Percentiles rank a stretch among this genome's conserved stretches.
phyloP scores from a whole-genome alignment of 2,888 invertebrate species.

The Epinotia bilunana region DNA sequence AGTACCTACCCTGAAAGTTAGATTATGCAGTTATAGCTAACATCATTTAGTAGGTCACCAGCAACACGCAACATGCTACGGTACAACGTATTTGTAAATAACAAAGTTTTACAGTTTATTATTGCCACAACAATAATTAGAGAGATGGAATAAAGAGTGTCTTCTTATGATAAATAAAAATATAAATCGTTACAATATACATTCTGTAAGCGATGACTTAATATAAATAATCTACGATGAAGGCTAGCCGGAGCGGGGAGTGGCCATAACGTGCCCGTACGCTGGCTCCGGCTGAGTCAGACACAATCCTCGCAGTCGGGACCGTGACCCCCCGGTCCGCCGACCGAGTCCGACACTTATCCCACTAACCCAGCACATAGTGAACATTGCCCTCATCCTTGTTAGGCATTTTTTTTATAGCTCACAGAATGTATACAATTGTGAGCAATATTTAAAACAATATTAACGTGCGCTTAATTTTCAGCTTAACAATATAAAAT shows the following conservation, averaged over 20 bases:
- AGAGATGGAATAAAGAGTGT: constrained; percentile 52
- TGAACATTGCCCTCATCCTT: neutral
- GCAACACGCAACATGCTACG: constrained; percentile 74
- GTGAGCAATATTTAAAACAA: constrained; percentile 55
- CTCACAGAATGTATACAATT: constrained; percentile 64
- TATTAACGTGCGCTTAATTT: constrained; percentile 67
- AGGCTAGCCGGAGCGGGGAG: neutral
- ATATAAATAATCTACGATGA: neutral
- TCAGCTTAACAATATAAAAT: constrained; percentile 82
- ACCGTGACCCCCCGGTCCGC: neutral
- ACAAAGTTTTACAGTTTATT: constrained; percentile 55
- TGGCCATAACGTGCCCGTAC: neutral
- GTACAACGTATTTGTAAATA: constrained; percentile 65
- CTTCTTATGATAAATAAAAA: constrained; percentile 45
- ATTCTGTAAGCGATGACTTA: constrained; percentile 55
- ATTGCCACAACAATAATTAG: constrained; percentile 48
- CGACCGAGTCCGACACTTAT: neutral
- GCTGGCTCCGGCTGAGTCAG: too few relatives aligned
- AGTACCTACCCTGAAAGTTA: constrained; percentile 3
- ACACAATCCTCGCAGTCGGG: too few relatives aligned
- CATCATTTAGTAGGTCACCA: constrained; percentile 19
- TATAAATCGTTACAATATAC: constrained; percentile 52
- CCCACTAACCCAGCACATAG: neutral
- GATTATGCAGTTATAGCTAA: constrained; percentile 16
- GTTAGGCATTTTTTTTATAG: constrained; percentile 41